A percentile compares a stretch with the other conserved stretches of the same genome.
phyloP scores from a whole-genome alignment of 2,888 invertebrate species.

The Eristalinus aeneus region DNA sequence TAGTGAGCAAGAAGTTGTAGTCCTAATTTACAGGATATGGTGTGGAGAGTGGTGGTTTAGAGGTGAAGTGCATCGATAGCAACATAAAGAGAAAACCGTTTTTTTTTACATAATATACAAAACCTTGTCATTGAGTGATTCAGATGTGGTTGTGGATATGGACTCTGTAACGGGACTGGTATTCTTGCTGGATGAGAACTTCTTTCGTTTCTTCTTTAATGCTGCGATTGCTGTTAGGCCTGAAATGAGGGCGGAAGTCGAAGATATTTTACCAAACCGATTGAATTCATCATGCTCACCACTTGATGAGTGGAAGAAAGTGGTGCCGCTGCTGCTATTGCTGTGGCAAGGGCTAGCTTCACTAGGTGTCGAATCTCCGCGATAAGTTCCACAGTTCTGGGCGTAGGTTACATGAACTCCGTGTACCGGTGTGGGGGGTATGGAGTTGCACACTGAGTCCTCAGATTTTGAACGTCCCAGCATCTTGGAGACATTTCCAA shows the following conservation, averaged over 20 bases:
- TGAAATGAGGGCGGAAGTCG: conserved; percentile 42
- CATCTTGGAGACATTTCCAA: conserved; percentile 89
- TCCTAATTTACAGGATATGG: conserved; percentile 59
- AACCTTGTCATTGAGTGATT: conserved; percentile 78
- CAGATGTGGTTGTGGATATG: conserved; percentile 74
- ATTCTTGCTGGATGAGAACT: conserved; percentile 90
- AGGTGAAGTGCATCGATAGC: conserved; percentile 66
- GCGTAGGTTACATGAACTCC: conserved; percentile 83
- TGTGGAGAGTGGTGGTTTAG: conserved; percentile 58
- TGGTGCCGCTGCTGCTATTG: conserved; percentile 62
- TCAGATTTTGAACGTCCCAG: conserved; percentile 91
- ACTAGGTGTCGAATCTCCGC: conserved; percentile 60
- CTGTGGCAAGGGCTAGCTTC: conserved; percentile 58
- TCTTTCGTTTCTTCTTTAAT: conserved; percentile 90
- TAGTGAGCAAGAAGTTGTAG: conserved; percentile 50
- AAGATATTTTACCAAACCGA: too few relatives aligned
- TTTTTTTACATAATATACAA: conserved; percentile 73
- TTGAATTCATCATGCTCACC: conserved; percentile 72
- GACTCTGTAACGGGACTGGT: conserved; percentile 83
- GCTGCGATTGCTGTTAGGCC: conserved; percentile 85
- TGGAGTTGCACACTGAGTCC: conserved; percentile 87
- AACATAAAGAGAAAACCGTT: conserved; percentile 44
- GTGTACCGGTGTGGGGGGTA: conserved; percentile 84
- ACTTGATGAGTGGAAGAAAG: conserved; percentile 78
- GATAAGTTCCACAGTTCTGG: conserved; percentile 75